Evolutionary conservation across 2,888 invertebrate species (phyloP).

Genomic region (Papilio elwesi): DNA sequence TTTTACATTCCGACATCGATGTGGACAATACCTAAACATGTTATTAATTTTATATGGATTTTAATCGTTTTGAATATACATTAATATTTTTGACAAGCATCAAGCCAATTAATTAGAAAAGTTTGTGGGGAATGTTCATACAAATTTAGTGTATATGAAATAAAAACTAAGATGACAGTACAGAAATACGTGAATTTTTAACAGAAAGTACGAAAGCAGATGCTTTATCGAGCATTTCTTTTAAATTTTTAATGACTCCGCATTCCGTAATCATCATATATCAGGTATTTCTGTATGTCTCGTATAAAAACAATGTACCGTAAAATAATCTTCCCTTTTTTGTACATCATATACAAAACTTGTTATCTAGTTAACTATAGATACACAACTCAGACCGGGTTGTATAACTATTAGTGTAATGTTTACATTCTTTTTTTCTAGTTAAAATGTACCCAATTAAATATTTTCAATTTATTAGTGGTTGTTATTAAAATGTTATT

Average conservation of each 20-base stretch:
- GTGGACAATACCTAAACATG: slow-evolving; percentile 6
- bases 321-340: slow-evolving; percentile 30
- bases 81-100: neutral
- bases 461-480: slow-evolving; percentile 38
- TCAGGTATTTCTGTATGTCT: slow-evolving; percentile 14
- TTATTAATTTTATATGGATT: slow-evolving; percentile 8
- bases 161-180: neutral
- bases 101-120: slow-evolving; percentile 19
- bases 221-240: too few species aligned
- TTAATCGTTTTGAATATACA: neutral
- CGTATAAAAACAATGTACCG: slow-evolving; percentile 13
- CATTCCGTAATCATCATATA: neutral
- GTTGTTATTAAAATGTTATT: slow-evolving; percentile 39
- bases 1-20: slow-evolving; percentile 23
- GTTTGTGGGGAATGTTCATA: neutral
- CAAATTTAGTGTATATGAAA: neutral
- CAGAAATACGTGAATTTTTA: slow-evolving; percentile 2
- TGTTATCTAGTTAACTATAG: slow-evolving; percentile 30
- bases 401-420: too few species aligned
- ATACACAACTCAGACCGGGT: slow-evolving; percentile 6
- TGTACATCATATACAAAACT: slow-evolving; percentile 25
- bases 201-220: neutral
- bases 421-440: slow-evolving; percentile 8
- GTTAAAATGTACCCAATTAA: slow-evolving; percentile 25
- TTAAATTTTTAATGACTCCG: too few species aligned